Evolutionary conservation across 2,797 vertebrate species (phyloP).

Genomic region (Tenualosa thibaudeaui): DNA sequence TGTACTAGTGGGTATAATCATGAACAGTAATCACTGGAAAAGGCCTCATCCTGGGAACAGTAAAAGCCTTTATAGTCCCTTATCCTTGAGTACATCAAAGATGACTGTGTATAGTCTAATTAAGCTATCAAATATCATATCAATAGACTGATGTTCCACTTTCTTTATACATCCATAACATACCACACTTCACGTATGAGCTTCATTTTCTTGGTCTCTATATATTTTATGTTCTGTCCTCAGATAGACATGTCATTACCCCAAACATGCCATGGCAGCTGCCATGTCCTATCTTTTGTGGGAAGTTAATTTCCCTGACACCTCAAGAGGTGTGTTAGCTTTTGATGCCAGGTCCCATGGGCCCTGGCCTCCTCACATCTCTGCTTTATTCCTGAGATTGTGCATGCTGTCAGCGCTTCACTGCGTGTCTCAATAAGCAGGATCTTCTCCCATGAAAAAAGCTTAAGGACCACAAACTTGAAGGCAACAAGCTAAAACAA

Average conservation of each 20-base stretch:
- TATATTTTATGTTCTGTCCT: background rate
- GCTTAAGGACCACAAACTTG: background rate
- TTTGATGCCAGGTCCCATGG: background rate
- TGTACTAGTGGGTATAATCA: too few species aligned
- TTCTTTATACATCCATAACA: background rate
- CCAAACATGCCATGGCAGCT: background rate
- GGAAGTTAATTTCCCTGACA: background rate
- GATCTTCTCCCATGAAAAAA: background rate
- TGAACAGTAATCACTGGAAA: background rate
- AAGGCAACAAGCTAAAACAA: background rate
- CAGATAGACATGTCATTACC: background rate
- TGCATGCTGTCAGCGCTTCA: background rate
- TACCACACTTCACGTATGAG: background rate
- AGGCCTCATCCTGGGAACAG: background rate
- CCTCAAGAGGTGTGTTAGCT: background rate
- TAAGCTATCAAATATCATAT: background rate
- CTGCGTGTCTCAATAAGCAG: background rate
- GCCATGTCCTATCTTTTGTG: background rate
- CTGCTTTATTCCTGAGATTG: background rate
- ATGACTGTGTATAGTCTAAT: background rate
- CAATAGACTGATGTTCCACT: too few species aligned
- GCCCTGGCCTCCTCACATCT: background rate
- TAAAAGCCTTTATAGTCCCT: background rate
- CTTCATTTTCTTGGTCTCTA: background rate
- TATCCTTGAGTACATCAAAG: background rate